Base-by-base conservation (phyloP, 2,888 invertebrate species). In the Merodon equestris region DNA sequence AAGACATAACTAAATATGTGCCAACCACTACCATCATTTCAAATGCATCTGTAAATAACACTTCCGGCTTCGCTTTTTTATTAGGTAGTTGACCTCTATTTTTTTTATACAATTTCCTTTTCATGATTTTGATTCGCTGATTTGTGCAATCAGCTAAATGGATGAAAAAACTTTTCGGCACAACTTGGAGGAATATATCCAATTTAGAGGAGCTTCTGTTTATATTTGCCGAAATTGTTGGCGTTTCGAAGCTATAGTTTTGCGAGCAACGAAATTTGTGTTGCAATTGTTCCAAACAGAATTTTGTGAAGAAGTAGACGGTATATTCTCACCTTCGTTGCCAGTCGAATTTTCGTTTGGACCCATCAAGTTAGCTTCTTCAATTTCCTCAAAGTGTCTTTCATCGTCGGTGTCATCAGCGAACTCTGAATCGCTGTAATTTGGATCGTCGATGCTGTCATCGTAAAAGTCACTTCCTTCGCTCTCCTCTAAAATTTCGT, bases 251-350 rank as follows among this genome's bases (percentile, higher is more conserved):
- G 19, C 18, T 18, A 48, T 18, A 19, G 19, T 12, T 48, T 48
- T 48, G 4, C 48, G 48, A 19, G 48, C 19, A 17, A 48, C 19
- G 48, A 48, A 48, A 12, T 48, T 48, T 18, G 19, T 48, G 19
- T 48, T 48, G 47, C 1, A 4, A 47, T 47, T 47, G 47, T 17
- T 17, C 47, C 9, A 17, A 47, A 47, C 17, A 0, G 47, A 17
- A 10, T 17, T 15, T 47, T 47, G 19, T 48, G 18, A 48, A 10
- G 27, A 27, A 27, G 3, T 27, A 27, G 27, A 27, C 2, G 27
- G 10, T 44, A 50, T 7, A 27, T 27, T 27, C 27, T 27, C 27
- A 27, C 27, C 27, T 27, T 27, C 27, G 27, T 27, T 27, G 2
- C 27, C 27, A 27, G 27, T 7, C 3, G 27, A 27, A 27, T 27